Percentiles rank a stretch among this genome's conserved stretches.
Evolutionary conservation across 2,113 vertebrate species (phyloP).

Genomic region (Sphyrna mokarran): DNA sequence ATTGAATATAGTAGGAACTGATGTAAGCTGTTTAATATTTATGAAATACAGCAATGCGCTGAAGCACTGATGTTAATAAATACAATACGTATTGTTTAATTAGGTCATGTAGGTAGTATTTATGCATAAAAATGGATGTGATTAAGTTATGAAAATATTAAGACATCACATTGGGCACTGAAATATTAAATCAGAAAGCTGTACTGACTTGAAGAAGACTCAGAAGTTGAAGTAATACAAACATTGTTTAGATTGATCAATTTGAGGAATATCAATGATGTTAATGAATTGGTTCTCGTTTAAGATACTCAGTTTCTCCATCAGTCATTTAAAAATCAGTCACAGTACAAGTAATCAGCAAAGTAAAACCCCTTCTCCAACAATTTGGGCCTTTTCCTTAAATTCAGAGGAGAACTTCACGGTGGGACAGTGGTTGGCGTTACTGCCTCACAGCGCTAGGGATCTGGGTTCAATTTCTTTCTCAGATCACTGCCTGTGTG

Average conservation of each 20-base stretch:
- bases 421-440: too few species aligned
- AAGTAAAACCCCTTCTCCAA: neutral
- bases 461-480: too few species aligned
- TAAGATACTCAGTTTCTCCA: neutral
- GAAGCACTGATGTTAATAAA: neutral
- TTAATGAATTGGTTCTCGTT: neutral
- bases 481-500: too few species aligned
- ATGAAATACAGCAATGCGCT: neutral
- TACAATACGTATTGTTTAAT: neutral
- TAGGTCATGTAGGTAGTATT: neutral
- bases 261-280: neutral
- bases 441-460: too few species aligned
- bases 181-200: neutral
- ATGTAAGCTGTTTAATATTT: neutral
- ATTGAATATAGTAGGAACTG: neutral
- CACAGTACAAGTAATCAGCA: neutral
- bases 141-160: neutral
- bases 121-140: neutral
- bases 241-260: neutral
- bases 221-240: neutral
- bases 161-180: neutral
- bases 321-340: neutral
- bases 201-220: neutral
- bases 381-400: neutral
- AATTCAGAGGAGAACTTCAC: too few species aligned